A percentile compares a stretch with the other conserved stretches of the same genome.
phyloP scores from a whole-genome alignment of 2,797 vertebrate genomes.

The Staurois parvus region DNA sequence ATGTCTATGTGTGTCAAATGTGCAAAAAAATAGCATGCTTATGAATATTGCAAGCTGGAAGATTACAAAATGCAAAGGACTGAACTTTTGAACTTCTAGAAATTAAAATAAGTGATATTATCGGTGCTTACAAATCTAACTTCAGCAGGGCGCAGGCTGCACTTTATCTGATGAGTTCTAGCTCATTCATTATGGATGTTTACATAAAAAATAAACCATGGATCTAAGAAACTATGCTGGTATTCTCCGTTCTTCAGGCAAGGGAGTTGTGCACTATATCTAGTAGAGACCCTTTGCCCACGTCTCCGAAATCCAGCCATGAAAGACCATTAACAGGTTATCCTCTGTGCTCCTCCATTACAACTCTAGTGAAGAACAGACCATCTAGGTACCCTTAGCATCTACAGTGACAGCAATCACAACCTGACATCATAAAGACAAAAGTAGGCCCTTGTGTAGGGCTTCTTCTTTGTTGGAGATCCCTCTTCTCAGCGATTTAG shows the following conservation, averaged over 20 bases:
- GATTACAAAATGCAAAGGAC: background rate
- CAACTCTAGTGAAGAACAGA: too few species aligned
- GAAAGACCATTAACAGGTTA: background rate
- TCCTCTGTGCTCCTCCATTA: too few species aligned
- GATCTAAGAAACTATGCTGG: background rate
- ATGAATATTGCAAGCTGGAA: background rate
- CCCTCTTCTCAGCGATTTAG: too few species aligned
- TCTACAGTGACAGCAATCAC: too few species aligned
- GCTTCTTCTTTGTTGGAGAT: too few species aligned
- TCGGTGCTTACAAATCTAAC: conserved; percentile 3
- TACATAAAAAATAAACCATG: conserved; percentile 10
- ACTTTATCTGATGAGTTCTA: conserved; percentile 14
- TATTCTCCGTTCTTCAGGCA: background rate
- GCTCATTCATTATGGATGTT: conserved; percentile 8
- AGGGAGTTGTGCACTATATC: background rate
- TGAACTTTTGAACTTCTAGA: conserved; percentile 6
- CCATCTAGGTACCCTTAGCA: too few species aligned
- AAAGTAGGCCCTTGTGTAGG: too few species aligned
- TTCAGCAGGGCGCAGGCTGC: background rate
- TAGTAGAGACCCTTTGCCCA: background rate
- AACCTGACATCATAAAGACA: too few species aligned
- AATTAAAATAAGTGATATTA: conserved; percentile 1
- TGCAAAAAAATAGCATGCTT: background rate
- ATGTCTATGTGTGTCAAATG: background rate
- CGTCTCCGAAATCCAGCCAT: background rate